A percentile compares a stretch with the other conserved stretches of the same genome.
These are phyloP conservation scores for Griposia aprilina DNA, from an alignment of 2,888 invertebrate species.

Conservation along the genomic window DNA sequence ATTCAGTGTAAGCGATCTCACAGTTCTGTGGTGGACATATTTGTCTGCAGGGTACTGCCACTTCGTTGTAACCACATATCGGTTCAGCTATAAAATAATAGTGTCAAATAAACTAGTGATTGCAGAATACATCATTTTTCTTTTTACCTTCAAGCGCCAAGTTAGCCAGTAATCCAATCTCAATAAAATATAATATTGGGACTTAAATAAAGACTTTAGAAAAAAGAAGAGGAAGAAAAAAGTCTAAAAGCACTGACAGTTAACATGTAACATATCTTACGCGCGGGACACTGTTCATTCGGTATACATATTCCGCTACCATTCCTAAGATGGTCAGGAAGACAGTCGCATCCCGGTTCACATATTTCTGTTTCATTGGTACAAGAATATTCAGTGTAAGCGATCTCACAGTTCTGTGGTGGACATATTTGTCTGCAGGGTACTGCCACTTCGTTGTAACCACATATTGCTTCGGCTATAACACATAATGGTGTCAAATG, in stretches of 20 bases:
- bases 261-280: conserved; percentile 57
- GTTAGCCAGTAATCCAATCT: neutral
- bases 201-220: neutral
- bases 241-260: neutral
- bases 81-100: conserved; percentile 30
- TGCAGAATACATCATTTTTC: neutral
- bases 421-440: conserved; percentile 71
- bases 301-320: conserved; percentile 70
- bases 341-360: conserved; percentile 74
- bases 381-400: conserved; percentile 69
- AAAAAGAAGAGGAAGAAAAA: neutral
- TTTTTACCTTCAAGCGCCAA: neutral
- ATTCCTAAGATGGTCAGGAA: conserved; percentile 69
- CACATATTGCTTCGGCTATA: conserved; percentile 57
- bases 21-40: conserved; percentile 75
- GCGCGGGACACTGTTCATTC: conserved; percentile 67
- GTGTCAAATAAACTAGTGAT: neutral
- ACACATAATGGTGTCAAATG: too few species aligned
- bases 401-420: conserved; percentile 72
- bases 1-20: conserved; percentile 70
- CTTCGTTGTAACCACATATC: conserved; percentile 72
- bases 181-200: neutral
- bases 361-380: conserved; percentile 55
- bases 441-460: conserved; percentile 69
- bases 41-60: conserved; percentile 65